Evolutionary conservation across 2,797 vertebrate genomes (phyloP).

Genomic region (Heliangelus exortis): DNA sequence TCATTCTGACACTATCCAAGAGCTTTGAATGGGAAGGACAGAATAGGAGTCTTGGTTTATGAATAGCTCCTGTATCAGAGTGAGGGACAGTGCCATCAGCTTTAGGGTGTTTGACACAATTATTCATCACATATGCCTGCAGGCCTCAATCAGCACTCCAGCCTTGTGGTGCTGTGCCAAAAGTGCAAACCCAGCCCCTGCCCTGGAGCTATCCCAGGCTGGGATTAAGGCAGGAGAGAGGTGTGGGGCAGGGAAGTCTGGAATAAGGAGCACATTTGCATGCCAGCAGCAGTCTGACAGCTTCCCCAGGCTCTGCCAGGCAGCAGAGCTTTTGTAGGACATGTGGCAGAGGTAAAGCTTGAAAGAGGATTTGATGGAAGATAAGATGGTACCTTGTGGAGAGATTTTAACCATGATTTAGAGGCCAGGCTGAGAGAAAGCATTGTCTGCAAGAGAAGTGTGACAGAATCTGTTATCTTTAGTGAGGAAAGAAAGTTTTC

Average conservation of each 20-base stretch:
- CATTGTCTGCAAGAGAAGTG: slow-evolving; percentile 24
- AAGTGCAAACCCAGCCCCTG: background rate
- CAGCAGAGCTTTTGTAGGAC: background rate
- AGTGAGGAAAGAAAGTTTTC: slow-evolving; percentile 22
- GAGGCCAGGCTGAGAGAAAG: background rate
- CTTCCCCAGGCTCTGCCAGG: background rate
- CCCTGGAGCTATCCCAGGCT: rapidly evolving
- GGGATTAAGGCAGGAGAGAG: rapidly evolving
- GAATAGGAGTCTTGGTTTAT: background rate
- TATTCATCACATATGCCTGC: background rate
- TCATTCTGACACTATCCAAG: slow-evolving; percentile 9
- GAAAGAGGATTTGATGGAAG: background rate
- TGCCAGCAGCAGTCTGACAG: background rate
- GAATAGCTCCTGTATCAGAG: background rate
- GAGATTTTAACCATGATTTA: slow-evolving; percentile 42
- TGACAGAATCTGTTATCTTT: slow-evolving; percentile 29
- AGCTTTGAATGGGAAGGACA: background rate
- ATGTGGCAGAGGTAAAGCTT: background rate
- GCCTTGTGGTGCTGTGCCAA: background rate
- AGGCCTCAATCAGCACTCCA: background rate
- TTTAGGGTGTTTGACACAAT: background rate
- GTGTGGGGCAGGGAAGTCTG: background rate
- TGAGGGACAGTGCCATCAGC: background rate
- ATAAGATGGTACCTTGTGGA: background rate
- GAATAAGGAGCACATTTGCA: background rate